Base-by-base conservation (phyloP, 2,797 vertebrate genomes). In the Epinephelus coioides region DNA sequence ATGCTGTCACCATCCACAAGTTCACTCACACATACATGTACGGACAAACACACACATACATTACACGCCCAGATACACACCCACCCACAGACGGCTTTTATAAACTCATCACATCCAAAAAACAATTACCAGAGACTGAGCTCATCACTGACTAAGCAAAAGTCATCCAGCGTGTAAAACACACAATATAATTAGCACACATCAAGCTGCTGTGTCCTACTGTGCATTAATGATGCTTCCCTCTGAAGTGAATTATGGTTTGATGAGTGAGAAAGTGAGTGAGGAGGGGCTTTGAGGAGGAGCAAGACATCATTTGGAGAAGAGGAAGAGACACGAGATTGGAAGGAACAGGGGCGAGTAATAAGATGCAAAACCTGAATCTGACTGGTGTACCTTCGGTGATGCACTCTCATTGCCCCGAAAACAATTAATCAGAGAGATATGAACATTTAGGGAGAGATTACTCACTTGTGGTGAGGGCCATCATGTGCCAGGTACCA, bases 171-270 rank as follows among this genome's bases (percentile, higher is more conserved):
- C 92, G 90, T 95, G 93, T 92, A 95, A 93, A 95, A 94, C 93
- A 95, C 92, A 95, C 94, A 95, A 91, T 94, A 93, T 94, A 95
- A 96, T 96, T 95, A 95, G 90, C 91, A 90, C 92, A 91, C 89
- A 93, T 93, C 92, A 93, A 92, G 92, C 92, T 90, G 90, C 91
- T 92, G 90, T 87, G 90, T 92, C 89, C 93, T 91, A 92, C 92
- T 94, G 91, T 88, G 92, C 93, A 93, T 94, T 94, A 94, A 95
- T 91, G 93, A 94, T 90, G 89, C 92, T 90, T 92, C 91, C 88
- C 91, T 94, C 91, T 90, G 89, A 91, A 94, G 90, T 92, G 85
- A 93, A 94, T 93, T 92, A 94, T 92, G 86, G 91, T 83, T 89
- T 88, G 91, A 92, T 92, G 92, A 91, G 88, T 87, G 89, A 88